Base-by-base conservation (phyloP, 2,113 vertebrate species). In the Urocolius indicus region DNA sequence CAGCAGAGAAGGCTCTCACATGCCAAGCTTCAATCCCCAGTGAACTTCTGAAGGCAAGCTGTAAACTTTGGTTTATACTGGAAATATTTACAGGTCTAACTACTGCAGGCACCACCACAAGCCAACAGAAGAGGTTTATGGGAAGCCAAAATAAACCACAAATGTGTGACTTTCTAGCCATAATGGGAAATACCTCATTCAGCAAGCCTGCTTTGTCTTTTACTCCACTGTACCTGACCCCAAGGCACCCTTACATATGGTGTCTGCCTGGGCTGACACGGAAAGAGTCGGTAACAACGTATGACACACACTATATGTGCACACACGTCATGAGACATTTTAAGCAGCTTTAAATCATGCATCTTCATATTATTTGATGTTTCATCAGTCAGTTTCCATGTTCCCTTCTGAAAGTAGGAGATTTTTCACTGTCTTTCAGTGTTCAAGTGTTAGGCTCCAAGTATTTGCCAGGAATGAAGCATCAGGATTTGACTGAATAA, bases 131-230 rank as follows among this genome's bases (percentile, higher is more conserved):
- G 71, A 77, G 38, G 45, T 4, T 32, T 9, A 9, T 0, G 11
- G 59, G 54, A 38, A 77, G 88, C 71, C 94, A 96, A 93, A 93
- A 86, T 4, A 78, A 96, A 89, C 78, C 84, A 65, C 63, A 26
- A 16, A 5, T 1, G 14, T 49, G 88, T 3, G 69, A 34, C 48
- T 63, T 85, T 55, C 26, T 21, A 66, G 41, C 62, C 71, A 6
- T 12, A 41, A 46, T 0, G 38, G 52, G 73, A 91, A 94, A 32
- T 4, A 13, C 38, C 30, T 32, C 80, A 17, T 34, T 27, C 57
- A 78, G 52, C 24, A 5, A 26, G 77, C 57, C 65, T 65, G 75
- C 75, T 63, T 36, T 11, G 67, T 15, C 54, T 30, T 10, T 14
- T 3, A 1, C 61, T 11, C 18, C 0, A 0, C 1, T 36, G 7